Conservation (phyloP, 2,888 invertebrate species). For the Tachystola acroxantha region DNA sequence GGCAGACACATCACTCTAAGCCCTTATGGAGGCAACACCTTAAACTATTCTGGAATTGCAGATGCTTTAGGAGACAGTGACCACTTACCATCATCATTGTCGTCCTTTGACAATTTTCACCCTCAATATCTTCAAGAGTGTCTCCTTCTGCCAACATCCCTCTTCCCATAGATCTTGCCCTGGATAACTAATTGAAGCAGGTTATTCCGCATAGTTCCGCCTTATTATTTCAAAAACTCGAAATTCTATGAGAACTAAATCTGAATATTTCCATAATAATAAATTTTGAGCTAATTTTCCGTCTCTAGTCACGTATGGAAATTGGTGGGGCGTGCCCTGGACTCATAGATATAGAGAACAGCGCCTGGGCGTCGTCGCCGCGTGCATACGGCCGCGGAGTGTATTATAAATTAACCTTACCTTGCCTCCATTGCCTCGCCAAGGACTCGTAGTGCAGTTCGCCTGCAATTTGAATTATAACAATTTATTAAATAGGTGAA, state of each 20-base stretch:
- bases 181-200: too few species aligned
- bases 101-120: too few species aligned
- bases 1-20: too few species aligned
- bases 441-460: conserved; percentile 16
- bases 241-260: neutral
- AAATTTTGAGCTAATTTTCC: conserved; percentile 35
- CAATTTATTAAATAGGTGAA: conserved; percentile 4
- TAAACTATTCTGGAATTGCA: too few species aligned
- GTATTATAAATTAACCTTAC: conserved; percentile 24
- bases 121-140: too few species aligned
- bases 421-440: conserved; percentile 17
- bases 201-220: too few species aligned
- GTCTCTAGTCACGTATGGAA: conserved; percentile 41
- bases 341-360: conserved; percentile 54
- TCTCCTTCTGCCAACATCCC: too few species aligned
- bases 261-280: neutral
- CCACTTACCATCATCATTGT: too few species aligned
- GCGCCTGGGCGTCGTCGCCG: conserved; percentile 50
- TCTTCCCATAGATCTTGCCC: too few species aligned
- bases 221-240: too few species aligned
- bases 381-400: conserved; percentile 25
- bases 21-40: too few species aligned
- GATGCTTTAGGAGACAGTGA: too few species aligned
- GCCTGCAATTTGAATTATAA: conserved; percentile 5
- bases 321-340: conserved; percentile 42